Conservation (phyloP, 2,113 vertebrate species). For the Orthonyx spaldingii region DNA sequence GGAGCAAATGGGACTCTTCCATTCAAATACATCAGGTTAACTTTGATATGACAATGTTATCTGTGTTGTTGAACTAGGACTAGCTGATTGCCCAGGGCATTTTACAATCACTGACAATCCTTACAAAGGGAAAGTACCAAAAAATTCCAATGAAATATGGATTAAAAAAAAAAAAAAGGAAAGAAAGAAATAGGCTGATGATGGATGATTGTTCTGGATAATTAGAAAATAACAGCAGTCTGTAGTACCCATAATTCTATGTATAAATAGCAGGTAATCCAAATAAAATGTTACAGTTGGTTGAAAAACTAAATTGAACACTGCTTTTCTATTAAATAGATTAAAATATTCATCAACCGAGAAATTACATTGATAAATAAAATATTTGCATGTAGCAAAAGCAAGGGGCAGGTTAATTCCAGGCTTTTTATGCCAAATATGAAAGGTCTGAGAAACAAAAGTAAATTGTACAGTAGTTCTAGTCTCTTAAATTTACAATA, state of each 20-base stretch:
- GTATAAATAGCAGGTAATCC: conserved; percentile 17
- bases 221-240: neutral
- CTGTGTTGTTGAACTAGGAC: neutral
- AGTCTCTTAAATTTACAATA: conserved; percentile 43
- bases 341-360: conserved; percentile 31
- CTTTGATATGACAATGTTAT: neutral
- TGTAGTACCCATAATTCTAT: conserved; percentile 21
- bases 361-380: conserved; percentile 42
- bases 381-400: conserved; percentile 25
- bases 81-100: neutral
- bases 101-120: conserved; percentile 14
- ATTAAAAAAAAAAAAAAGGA: neutral
- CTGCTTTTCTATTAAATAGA: conserved; percentile 37
- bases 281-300: conserved; percentile 26
- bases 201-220: neutral
- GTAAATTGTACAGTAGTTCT: conserved; percentile 24
- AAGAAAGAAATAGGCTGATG: neutral
- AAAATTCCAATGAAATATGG: neutral
- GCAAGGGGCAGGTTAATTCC: neutral
- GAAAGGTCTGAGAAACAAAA: neutral
- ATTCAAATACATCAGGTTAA: neutral
- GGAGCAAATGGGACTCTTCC: neutral
- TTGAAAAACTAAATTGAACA: conserved; percentile 3
- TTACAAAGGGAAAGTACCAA: neutral
- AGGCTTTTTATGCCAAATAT: conserved; percentile 1